Conservation (phyloP, 2,113 vertebrate genomes). For the Elgaria multicarinata region DNA sequence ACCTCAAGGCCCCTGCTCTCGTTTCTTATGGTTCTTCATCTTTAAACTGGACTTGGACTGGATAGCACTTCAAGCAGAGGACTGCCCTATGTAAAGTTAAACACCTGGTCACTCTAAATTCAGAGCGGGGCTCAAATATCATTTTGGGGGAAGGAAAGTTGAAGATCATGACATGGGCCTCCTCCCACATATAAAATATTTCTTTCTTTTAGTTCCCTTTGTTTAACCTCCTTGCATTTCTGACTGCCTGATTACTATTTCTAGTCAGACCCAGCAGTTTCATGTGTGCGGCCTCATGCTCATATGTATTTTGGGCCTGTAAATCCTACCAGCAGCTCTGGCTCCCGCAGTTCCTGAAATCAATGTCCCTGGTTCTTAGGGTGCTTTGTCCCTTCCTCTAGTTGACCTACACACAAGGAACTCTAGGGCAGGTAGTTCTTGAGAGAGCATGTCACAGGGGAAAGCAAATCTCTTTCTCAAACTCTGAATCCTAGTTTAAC, state of each 20-base stretch:
- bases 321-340: neutral
- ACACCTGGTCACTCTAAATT: neutral
- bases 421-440: neutral
- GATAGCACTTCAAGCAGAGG: no score
- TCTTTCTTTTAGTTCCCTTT: neutral
- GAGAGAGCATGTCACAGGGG: neutral
- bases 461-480: neutral
- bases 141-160: neutral
- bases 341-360: neutral
- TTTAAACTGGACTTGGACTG: no score
- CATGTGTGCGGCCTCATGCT: neutral
- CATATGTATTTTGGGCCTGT: neutral
- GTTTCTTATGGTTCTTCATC: no score
- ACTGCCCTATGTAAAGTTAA: no score
- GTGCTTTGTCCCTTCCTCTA: neutral
- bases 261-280: neutral
- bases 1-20: no score
- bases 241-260: neutral
- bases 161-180: no score
- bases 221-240: neutral
- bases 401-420: neutral
- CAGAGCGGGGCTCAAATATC: neutral
- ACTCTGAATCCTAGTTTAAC: neutral
- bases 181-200: neutral
- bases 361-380: neutral